Evolutionary conservation across 2,888 invertebrate species (phyloP).

Genomic region (Phlogophora meticulosa): DNA sequence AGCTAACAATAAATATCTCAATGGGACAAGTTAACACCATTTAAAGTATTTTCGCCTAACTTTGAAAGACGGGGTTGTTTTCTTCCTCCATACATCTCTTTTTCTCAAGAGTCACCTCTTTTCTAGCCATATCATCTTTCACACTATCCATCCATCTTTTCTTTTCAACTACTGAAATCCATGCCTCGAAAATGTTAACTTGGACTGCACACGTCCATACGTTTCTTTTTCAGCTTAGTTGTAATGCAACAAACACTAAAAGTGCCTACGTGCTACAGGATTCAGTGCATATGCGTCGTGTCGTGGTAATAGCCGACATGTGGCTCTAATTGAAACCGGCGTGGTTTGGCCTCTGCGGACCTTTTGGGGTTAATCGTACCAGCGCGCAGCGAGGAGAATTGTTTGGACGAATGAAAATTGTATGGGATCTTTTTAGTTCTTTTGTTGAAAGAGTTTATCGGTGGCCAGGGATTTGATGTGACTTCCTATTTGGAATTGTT

Average conservation of each 20-base stretch:
- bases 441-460: slow-evolving; percentile 10
- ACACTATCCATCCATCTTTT: no score
- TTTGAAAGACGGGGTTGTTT: no score
- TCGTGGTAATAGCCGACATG: slow-evolving; percentile 55
- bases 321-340: slow-evolving; percentile 63
- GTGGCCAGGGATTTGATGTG: background rate
- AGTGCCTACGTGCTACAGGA: background rate
- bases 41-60: slow-evolving; percentile 22
- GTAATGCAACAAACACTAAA: slow-evolving; percentile 17
- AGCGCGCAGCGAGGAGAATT: slow-evolving; percentile 19
- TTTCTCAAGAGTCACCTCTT: no score
- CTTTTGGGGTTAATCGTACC: slow-evolving; percentile 50
- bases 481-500: background rate
- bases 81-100: no score
- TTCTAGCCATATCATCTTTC: no score
- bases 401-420: slow-evolving; percentile 36
- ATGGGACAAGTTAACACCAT: slow-evolving; percentile 35
- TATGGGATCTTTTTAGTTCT: slow-evolving; percentile 3
- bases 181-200: background rate
- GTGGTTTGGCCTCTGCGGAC: slow-evolving; percentile 38
- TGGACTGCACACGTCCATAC: background rate
- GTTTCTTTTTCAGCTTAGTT: slow-evolving; percentile 4
- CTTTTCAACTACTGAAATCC: background rate
- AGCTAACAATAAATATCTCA: slow-evolving; percentile 43
- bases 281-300: slow-evolving; percentile 38